A percentile compares a stretch with the other conserved stretches of the same genome.
Conservation (phyloP, 2,113 vertebrate species). For the Daboia siamensis region DNA sequence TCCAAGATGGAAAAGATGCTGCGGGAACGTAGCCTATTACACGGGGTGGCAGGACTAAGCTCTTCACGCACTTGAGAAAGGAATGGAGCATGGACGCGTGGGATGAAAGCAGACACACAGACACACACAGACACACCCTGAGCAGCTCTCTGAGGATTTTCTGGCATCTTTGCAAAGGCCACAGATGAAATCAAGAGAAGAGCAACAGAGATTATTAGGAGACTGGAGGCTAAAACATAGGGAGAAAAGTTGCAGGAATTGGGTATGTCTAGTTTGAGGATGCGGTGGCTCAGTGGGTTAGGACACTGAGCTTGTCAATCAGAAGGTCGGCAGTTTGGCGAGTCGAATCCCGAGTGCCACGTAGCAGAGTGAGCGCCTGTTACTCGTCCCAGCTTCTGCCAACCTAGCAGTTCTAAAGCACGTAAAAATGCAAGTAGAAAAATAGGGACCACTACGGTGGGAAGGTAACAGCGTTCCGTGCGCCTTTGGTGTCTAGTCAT, state of each 20-base stretch:
- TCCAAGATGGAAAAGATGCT: conserved; percentile 6
- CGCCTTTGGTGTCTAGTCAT: no score
- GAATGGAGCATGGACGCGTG: background rate
- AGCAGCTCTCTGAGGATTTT: background rate
- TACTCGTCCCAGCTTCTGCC: no score
- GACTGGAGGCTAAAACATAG: background rate
- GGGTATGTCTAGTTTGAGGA: background rate
- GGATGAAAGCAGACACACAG: background rate
- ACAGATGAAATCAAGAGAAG: background rate
- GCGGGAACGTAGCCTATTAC: background rate
- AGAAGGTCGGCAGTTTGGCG: no score
- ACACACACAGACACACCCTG: background rate
- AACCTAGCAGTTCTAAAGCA: no score
- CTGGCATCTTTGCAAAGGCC: background rate
- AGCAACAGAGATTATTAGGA: background rate
- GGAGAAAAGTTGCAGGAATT: background rate
- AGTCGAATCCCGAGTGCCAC: no score
- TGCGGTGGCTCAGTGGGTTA: no score
- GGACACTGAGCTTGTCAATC: no score
- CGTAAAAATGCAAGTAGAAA: no score
- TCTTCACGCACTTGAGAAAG: fast-evolving
- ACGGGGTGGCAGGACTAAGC: background rate
- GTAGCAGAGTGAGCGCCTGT: no score
- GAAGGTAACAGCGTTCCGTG: no score
- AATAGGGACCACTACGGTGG: no score